Percentiles rank a stretch among this genome's conserved stretches.
phyloP scores from a whole-genome alignment of 2,797 vertebrate species.

The Bufotes viridis region DNA sequence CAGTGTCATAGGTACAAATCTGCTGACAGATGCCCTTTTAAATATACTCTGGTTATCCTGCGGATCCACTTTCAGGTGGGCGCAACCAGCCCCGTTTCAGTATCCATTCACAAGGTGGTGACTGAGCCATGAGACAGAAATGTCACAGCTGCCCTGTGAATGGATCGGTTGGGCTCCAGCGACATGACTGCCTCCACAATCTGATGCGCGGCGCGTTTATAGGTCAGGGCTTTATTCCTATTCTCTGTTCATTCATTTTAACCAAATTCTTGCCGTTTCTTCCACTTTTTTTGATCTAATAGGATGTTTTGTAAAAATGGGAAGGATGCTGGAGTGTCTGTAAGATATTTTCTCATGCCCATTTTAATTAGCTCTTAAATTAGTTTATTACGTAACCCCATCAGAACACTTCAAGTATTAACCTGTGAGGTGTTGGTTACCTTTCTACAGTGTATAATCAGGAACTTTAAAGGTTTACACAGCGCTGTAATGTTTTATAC shows the following conservation, averaged over 20 bases:
- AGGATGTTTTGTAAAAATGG: not conserved
- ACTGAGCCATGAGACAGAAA: not conserved
- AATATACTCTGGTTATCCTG: too few relatives aligned
- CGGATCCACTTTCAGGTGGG: too few relatives aligned
- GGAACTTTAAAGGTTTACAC: not conserved
- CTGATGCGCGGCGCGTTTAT: not conserved
- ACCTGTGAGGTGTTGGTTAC: not conserved
- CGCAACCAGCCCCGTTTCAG: not conserved
- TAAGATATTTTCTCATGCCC: not conserved
- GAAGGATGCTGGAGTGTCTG: not conserved
- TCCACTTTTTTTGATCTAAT: not conserved
- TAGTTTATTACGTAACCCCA: not conserved
- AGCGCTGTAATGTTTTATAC: not conserved
- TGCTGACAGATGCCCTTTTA: too few relatives aligned
- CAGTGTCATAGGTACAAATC: too few relatives aligned
- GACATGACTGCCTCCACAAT: conserved; percentile 8
- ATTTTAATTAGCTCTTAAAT: conserved; percentile 8
- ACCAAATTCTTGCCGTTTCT: not conserved
- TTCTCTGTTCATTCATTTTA: not conserved
- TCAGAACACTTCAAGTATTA: conserved; percentile 10
- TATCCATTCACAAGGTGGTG: not conserved
- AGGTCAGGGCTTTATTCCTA: not conserved
- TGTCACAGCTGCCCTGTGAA: not conserved
- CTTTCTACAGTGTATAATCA: not conserved
- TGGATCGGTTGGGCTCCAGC: not conserved